A percentile compares a stretch with the other conserved stretches of the same genome.
Evolutionary conservation across 2,888 invertebrate species (phyloP).

Genomic region (Gastrophysa polygoni): DNA sequence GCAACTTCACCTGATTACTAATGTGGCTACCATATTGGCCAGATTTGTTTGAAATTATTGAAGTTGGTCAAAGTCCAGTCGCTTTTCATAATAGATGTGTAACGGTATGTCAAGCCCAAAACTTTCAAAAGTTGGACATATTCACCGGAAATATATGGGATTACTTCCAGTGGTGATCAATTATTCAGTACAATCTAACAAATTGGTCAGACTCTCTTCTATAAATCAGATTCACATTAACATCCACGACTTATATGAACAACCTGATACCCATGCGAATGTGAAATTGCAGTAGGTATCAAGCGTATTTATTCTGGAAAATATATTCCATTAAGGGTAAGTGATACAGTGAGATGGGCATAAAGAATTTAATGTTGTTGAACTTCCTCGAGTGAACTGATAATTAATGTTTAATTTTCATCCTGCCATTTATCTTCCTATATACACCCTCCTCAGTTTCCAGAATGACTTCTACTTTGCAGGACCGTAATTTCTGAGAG

Average conservation of each 20-base stretch:
- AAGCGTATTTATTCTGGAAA: neutral
- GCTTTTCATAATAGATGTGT: too few species aligned
- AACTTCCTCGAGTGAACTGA: constrained; percentile 15
- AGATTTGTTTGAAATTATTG: too few species aligned
- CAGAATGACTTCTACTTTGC: neutral
- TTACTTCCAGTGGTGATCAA: too few species aligned
- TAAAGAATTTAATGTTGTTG: constrained; percentile 25
- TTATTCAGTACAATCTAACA: too few species aligned
- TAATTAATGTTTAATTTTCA: constrained; percentile 21
- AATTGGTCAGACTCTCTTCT: too few species aligned
- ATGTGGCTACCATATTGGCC: too few species aligned
- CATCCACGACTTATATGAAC: neutral
- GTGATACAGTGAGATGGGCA: constrained; percentile 22
- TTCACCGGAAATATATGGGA: too few species aligned
- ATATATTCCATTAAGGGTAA: constrained; percentile 25
- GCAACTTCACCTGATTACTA: too few species aligned
- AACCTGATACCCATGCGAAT: neutral
- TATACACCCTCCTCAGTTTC: neutral
- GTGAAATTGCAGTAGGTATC: too few species aligned
- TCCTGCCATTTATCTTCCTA: constrained; percentile 16
- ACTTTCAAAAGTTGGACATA: too few species aligned
- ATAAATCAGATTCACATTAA: neutral
- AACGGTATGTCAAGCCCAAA: too few species aligned
- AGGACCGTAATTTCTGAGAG: neutral
- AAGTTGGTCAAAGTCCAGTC: too few species aligned